Percentiles rank a stretch among this genome's conserved stretches.
These are phyloP conservation scores for Willisornis vidua DNA, from an alignment of 2,113 vertebrate species.

Conservation along the genomic window DNA sequence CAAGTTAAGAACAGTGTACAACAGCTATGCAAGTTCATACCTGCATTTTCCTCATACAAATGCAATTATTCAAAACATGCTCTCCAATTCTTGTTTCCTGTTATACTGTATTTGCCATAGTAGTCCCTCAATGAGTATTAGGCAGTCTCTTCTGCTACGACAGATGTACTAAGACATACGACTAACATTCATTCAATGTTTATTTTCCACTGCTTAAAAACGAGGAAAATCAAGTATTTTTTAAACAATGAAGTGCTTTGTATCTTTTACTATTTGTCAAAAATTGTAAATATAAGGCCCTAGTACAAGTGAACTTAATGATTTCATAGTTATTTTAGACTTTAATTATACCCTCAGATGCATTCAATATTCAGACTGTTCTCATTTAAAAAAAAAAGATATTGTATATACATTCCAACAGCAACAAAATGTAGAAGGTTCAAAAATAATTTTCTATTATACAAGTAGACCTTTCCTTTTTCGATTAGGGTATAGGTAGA, in stretches of 20 bases:
- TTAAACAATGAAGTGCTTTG: not conserved
- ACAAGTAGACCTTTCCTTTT: not conserved
- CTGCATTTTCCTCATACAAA: not conserved
- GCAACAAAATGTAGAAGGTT: not conserved
- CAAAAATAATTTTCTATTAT: not conserved
- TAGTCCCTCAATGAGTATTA: not conserved
- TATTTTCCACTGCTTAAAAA: not conserved
- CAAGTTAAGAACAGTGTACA: not conserved
- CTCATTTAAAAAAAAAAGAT: not conserved
- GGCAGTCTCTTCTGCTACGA: not conserved
- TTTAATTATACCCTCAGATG: not conserved
- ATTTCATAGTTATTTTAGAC: not conserved
- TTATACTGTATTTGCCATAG: not conserved
- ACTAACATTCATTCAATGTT: not conserved
- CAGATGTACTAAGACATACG: not conserved
- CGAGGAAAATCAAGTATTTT: not conserved
- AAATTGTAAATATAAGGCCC: not conserved
- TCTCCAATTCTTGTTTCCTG: not conserved
- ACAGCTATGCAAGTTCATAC: not conserved
- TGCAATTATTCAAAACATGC: not conserved
- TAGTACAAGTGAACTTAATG: not conserved
- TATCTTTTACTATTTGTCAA: not conserved
- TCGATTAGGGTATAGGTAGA: not conserved
- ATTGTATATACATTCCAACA: not conserved
- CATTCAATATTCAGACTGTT: not conserved